Base-by-base conservation (phyloP, 2,888 invertebrate species). In the Microdon myrmicae region DNA sequence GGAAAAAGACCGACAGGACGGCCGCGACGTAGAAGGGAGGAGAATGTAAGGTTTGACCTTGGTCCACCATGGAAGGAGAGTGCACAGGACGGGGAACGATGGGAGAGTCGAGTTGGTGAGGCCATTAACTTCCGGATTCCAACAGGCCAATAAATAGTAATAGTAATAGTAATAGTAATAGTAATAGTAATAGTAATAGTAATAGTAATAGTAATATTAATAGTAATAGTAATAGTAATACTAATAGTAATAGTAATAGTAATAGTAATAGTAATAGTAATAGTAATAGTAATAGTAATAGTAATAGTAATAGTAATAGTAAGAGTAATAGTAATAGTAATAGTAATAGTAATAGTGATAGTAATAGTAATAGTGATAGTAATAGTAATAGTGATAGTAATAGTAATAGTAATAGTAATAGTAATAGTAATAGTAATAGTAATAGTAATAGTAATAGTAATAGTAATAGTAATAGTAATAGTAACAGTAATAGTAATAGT, bases 401-500 rank as follows among this genome's bases (percentile, higher is more conserved):
- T 34, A 34, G n/a, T 34, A 34, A 34, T 34, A 34, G 14, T 34
- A 34, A 34, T 34, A 34, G 14, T 34, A 34, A 34, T 34, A 34
- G 14, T 34, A 14, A 34, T 34, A 34, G 14, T 34, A 34, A 34
- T 34, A 34, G 14, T 34, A 34, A 34, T 34, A 34, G 14, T 34
- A 34, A 34, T 34, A 34, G 14, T 34, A 34, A 13, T 34, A 34
- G 14, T 34, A 34, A 14, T 34, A 34, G 14, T 34, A 34, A 34
- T 34, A 34, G 14, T 34, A 34, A 34, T 34, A 34, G 14, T 13
- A 34, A 13, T 13, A 34, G 14, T 34, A 34, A 34, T 34, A 34
- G 14, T 34, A 34, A 34, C 14, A 34, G 14, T 34, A 34, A 34
- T 13, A 34, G 14, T 34, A 34, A 34, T 13, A 34, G 14, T 34